These are phyloP conservation scores for Zosterops japonicus DNA, from an alignment of 2,113 vertebrate species.

Conservation along the genomic window DNA sequence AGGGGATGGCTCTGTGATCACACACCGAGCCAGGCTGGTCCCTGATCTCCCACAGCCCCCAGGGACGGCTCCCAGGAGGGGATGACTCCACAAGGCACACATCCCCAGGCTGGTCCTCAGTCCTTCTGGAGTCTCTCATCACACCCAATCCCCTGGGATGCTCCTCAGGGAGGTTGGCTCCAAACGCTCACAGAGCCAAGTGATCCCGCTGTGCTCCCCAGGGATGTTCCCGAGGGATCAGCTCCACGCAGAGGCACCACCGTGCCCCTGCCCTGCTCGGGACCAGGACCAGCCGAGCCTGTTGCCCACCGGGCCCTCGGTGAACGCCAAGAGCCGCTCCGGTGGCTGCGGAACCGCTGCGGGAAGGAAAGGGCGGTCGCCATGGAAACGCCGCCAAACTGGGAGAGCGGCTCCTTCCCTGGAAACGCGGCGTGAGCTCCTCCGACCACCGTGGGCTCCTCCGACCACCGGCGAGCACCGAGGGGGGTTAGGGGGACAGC, in stretches of 20 bases:
- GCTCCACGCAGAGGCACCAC: accelerated
- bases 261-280: accelerated
- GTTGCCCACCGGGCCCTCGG: neutral
- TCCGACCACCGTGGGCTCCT: neutral
- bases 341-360: neutral
- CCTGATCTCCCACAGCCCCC: neutral
- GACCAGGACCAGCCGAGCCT: neutral
- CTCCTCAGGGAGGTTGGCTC: neutral
- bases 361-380: constrained; percentile 51
- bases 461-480: neutral
- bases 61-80: neutral
- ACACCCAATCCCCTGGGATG: neutral
- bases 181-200: accelerated
- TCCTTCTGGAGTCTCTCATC: neutral
- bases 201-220: accelerated
- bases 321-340: neutral
- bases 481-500: accelerated
- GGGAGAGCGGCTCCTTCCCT: constrained; percentile 34
- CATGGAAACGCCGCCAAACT: constrained; percentile 65
- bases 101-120: neutral
- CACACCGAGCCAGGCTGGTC: neutral
- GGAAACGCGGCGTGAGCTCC: neutral
- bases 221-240: neutral
- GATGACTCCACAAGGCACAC: neutral
- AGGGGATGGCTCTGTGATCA: accelerated